Base-by-base conservation (phyloP, 2,113 vertebrate genomes). In the Eubucco bourcierii region DNA sequence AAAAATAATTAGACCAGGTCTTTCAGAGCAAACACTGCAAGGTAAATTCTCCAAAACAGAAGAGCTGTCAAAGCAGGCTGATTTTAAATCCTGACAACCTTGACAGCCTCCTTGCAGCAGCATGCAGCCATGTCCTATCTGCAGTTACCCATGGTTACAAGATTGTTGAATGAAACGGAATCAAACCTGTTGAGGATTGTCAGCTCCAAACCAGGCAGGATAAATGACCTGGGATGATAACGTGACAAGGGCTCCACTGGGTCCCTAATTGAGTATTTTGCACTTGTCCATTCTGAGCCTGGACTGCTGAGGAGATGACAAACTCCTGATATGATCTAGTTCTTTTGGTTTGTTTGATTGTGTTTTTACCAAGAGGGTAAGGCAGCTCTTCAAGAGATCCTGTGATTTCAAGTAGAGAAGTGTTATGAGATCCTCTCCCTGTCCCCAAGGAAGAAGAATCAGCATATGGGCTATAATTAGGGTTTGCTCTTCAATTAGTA, bases 51-150 rank as follows among this genome's bases (percentile, higher is more conserved):
- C 46, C 61, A 50, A 29, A 91, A 52, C 28, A 78, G 28, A 87
- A 50, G 39, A 91, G 66, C 50, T 28, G 3, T 84, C 90, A 85
- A 73, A 85, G 60, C 55, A 58, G 46, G 21, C 33, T 87, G 65
- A 52, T 79, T 79, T 92, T 61, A 37, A 47, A 84, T 47, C 24
- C 71, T 52, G 87, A 85, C 80, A 93, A 3, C 78, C 64, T 46
- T 92, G 78, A 78, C 87, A 89, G 59, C 20, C 61, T 73, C 84
- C 90, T n/a, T 37, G 53, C 60, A 94, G 89, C 89, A 90, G 70
- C 15, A 7, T 27, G 11, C 44, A 90, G 78, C 87, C 80, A 70
- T 17, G 1, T 68, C 61, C 75, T 12, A 12, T 25, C 72, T 80
- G 83, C 80, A 88, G 90, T 87, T 92, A 90, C 85, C 78, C 74